Base-by-base conservation (phyloP, 30 jellyfish, hydroid and myxozoan genomes). In the Aurelia aurita complex sp. Pacific region DNA sequence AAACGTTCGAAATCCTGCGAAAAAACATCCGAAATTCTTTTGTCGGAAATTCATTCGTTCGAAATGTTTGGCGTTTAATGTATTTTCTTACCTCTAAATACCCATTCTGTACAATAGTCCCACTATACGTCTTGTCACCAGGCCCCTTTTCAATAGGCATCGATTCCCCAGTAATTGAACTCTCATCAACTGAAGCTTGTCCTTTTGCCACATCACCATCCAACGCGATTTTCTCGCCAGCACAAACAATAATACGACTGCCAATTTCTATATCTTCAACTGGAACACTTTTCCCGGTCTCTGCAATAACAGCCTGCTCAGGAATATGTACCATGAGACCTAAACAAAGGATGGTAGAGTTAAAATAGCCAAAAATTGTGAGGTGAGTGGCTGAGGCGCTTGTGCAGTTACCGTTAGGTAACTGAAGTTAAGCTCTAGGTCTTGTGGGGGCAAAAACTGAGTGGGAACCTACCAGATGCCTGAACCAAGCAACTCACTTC, bases 91-190 rank as follows among this genome's bases (percentile, higher is more conserved):
- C 98, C 96, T 85, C 90, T 16, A 85, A 60, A 82, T 79, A 85
- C 13, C 98, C 98, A 66, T 66, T 91, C 81, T 85, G 98, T 1
- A 87, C 62, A 64, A 91, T 81, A 36, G 98, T 85, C 12, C 98
- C 98, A 76, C 96, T 87, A 66, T 54, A 87, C 4, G 88, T 89
- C 57, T 40, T 52, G 62, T 70, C 55, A 13, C 81, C 91, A 15
- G 62, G 86, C 17, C 84, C 77, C 34, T 91, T 91, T 52, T 74
- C 90, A 52, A 85, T 84, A 8, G 98, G 98, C 73, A 81, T 73
- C 6, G 98, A 82, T 80, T 91, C 96, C 35, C 98, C 98, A 17
- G 98, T 85, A 43, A 91, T 86, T 11, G 95, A 74, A 69, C 98
- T 91, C 73, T 91, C 98, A 29, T 91, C 98, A n/a, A 91, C 91